Percentiles rank a stretch among this genome's conserved stretches.
Evolutionary conservation across 2,888 invertebrate species (phyloP).

Genomic region (Leucophenga montana): DNA sequence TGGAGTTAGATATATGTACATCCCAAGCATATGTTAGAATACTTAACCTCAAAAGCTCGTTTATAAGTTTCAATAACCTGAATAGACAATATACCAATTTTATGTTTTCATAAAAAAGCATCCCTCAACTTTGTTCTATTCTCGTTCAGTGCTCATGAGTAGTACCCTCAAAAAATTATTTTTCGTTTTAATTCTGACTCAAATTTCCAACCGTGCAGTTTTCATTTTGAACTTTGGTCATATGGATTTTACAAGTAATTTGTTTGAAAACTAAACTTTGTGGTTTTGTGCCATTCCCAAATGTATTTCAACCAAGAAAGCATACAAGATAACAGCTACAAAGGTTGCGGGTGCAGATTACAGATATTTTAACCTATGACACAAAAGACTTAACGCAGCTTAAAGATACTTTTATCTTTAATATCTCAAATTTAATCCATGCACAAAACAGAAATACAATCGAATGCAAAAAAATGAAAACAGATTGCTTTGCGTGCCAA

Average conservation of each 20-base stretch:
- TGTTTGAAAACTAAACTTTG: slow-evolving; percentile 33
- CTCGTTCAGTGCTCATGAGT: no score
- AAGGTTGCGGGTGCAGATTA: background rate
- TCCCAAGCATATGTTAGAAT: no score
- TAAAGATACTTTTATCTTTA: no score
- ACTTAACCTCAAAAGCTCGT: no score
- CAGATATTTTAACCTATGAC: no score
- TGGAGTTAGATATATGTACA: no score
- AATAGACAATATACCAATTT: no score
- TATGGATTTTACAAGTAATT: slow-evolving; percentile 25
- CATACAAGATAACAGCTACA: background rate
- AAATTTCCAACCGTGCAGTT: slow-evolving; percentile 9
- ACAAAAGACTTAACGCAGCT: no score
- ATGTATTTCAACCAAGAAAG: background rate
- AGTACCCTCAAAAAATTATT: no score
- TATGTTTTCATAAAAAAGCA: no score
- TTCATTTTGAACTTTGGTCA: slow-evolving; percentile 18
- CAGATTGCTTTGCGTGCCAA: slow-evolving; percentile 36
- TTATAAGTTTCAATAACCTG: no score
- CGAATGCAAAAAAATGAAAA: slow-evolving; percentile 21
- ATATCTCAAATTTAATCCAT: slow-evolving; percentile 5
- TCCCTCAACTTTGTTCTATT: no score
- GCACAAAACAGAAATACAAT: background rate
- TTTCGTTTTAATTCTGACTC: background rate
- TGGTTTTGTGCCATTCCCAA: slow-evolving; percentile 11